These are phyloP conservation scores for Podarcis siculus DNA, from an alignment of 2,797 vertebrate genomes.

Conservation along the genomic window DNA sequence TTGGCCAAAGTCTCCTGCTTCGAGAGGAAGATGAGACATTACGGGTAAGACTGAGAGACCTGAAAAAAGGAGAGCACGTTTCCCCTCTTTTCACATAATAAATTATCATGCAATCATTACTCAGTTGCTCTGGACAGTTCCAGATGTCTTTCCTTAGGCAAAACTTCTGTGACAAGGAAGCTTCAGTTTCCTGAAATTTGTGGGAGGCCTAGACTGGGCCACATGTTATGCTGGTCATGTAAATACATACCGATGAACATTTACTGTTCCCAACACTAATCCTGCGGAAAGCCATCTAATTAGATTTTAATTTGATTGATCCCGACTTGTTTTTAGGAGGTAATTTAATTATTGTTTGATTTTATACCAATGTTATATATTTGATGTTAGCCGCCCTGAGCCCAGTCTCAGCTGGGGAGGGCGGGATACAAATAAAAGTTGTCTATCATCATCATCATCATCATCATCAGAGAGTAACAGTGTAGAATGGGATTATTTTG, in stretches of 20 bases:
- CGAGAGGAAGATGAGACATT: not conserved
- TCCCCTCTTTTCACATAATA: not conserved
- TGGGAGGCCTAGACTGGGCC: not conserved
- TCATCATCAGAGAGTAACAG: not conserved
- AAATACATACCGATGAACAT: not conserved
- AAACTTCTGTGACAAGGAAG: no score
- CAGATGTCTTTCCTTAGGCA: not conserved
- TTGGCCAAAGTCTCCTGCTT: not conserved
- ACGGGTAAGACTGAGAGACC: not conserved
- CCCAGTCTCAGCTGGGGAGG: no score
- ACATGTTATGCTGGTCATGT: not conserved
- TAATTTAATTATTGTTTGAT: no score
- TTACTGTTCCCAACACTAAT: no score
- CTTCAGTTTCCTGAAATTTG: no score
- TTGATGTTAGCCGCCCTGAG: no score
- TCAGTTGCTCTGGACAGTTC: not conserved
- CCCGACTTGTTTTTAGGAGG: no score
- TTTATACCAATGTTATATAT: no score
- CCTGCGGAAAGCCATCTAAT: no score
- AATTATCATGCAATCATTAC: not conserved
- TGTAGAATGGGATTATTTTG: not conserved
- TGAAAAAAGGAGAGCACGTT: not conserved
- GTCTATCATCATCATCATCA: no score
- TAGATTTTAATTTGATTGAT: no score
- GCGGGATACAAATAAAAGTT: no score